These are phyloP conservation scores for Acipenser transmontanus DNA, from an alignment of 2,797 vertebrate genomes.

Conservation along the genomic window DNA sequence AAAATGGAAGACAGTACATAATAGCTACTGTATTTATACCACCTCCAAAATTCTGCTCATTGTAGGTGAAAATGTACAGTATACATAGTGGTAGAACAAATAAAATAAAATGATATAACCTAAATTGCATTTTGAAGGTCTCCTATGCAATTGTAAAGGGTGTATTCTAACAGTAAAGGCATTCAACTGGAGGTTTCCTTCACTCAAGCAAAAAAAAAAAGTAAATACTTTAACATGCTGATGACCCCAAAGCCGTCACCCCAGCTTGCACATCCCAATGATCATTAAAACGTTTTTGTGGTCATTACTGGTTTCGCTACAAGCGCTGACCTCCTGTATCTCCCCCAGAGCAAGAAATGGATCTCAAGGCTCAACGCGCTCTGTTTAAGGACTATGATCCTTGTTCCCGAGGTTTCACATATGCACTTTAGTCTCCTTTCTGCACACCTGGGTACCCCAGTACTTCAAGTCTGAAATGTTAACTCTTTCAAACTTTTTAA, in stretches of 20 bases:
- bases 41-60: too few relatives aligned
- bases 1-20: too few relatives aligned
- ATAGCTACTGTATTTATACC: too few relatives aligned
- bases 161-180: conserved; percentile 5
- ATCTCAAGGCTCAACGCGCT: conserved; percentile 31
- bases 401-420: conserved; percentile 56
- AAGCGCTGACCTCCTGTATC: conserved; percentile 40
- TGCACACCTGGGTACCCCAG: background rate
- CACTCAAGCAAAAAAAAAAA: conserved; percentile 38
- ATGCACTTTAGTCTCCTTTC: conserved; percentile 51
- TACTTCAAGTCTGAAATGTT: too few relatives aligned
- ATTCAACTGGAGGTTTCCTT: conserved; percentile 58
- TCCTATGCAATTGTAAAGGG: too few relatives aligned
- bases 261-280: conserved; percentile 35
- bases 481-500: background rate
- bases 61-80: conserved; percentile 4
- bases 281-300: conserved; percentile 47
- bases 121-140: too few relatives aligned
- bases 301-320: conserved; percentile 58
- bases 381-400: conserved; percentile 28
- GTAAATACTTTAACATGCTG: conserved; percentile 41
- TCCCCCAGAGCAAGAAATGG: conserved; percentile 33
- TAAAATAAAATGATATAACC: too few relatives aligned
- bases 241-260: conserved; percentile 37
- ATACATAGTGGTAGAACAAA: too few relatives aligned